phyloP scores from a whole-genome alignment of 2,113 vertebrate genomes.

The Oryzias celebensis region DNA sequence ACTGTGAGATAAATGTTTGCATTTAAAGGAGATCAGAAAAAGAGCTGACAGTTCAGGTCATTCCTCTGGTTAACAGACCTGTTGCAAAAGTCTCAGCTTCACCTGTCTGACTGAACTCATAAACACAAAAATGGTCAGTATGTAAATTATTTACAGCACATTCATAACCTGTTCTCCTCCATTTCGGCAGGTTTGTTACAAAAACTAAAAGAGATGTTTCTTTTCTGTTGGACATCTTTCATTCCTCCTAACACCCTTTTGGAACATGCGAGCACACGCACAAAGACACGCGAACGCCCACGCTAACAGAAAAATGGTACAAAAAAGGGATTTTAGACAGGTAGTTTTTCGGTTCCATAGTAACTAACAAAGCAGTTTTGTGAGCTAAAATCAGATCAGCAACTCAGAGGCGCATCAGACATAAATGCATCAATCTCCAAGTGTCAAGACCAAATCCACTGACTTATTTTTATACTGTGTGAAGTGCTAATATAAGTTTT shows the following conservation, averaged over 20 bases:
- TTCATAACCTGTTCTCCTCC: conserved; percentile 43
- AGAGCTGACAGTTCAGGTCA: no score
- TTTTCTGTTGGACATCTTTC: background rate
- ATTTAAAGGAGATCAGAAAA: no score
- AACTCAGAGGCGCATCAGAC: no score
- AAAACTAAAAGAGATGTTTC: conserved; percentile 16
- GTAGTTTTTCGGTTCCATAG: conserved; percentile 50
- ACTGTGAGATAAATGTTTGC: no score
- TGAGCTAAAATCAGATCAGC: no score
- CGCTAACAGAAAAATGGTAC: background rate
- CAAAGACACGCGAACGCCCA: background rate
- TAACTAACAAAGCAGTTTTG: conserved; percentile 21
- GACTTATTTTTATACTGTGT: no score
- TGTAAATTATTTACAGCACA: conserved; percentile 48
- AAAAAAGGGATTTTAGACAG: conserved; percentile 18
- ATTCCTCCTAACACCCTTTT: conserved; percentile 17
- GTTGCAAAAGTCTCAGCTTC: no score
- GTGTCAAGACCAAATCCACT: no score
- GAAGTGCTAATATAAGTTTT: no score
- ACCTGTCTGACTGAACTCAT: no score
- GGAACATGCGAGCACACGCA: conserved; percentile 13
- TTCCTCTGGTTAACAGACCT: no score
- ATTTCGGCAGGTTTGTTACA: conserved; percentile 35
- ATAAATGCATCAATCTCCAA: no score
- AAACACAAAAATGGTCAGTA: conserved; percentile 12